Evolutionary conservation across 2,888 invertebrate genomes (phyloP).

Genomic region (Drepanosiphum platanoidis): DNA sequence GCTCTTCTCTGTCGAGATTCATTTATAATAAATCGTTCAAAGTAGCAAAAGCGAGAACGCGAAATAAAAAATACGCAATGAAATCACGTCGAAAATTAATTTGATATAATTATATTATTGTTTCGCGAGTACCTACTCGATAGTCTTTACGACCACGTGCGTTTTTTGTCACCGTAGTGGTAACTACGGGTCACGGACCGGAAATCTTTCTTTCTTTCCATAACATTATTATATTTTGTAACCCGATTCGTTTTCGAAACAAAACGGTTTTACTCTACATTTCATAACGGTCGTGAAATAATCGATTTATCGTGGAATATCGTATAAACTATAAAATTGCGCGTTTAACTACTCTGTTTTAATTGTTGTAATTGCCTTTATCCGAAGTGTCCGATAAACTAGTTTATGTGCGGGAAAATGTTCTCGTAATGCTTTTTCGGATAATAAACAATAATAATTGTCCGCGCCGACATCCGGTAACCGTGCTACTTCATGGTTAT

Average conservation of each 20-base stretch:
- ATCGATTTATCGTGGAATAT: background rate
- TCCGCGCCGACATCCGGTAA: slow-evolving; percentile 12
- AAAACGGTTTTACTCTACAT: background rate
- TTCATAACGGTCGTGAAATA: background rate
- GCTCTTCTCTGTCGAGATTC: too few species aligned
- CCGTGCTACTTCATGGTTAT: background rate
- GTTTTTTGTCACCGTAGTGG: background rate
- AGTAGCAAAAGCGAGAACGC: too few species aligned
- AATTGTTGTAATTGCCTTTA: background rate
- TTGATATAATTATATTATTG: too few species aligned
- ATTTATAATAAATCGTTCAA: too few species aligned
- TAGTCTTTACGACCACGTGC: too few species aligned
- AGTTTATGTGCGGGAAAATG: background rate
- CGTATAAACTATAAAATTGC: background rate
- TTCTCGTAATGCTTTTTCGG: background rate
- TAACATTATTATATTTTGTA: too few species aligned
- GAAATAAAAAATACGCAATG: too few species aligned
- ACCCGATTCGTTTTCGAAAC: too few species aligned
- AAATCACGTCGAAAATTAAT: too few species aligned
- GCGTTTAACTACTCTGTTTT: background rate
- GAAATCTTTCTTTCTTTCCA: background rate
- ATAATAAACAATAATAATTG: background rate
- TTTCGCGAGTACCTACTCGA: too few species aligned
- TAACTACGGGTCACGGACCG: background rate
- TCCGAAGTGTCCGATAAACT: background rate